phyloP scores from a whole-genome alignment of 2,888 invertebrate species.

The Selenia dentaria region DNA sequence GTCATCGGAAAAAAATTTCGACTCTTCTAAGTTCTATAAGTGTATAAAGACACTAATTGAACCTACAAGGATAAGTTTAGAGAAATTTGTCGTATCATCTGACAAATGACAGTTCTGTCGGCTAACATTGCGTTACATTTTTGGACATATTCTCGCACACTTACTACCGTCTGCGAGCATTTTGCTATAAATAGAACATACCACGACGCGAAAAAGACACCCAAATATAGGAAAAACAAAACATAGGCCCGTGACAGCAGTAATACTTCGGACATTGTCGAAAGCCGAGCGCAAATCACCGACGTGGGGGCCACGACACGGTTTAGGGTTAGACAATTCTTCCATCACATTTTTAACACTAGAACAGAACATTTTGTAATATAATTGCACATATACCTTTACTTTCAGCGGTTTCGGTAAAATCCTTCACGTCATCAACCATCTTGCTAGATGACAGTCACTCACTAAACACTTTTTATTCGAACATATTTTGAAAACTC shows the following conservation, averaged over 20 bases:
- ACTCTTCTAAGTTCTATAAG: neutral
- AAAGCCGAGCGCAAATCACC: constrained; percentile 73
- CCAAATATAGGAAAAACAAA: constrained; percentile 79
- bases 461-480: constrained; percentile 82
- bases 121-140: constrained; percentile 55
- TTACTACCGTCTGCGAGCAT: constrained; percentile 68
- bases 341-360: constrained; percentile 76
- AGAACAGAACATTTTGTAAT: constrained; percentile 72
- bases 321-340: constrained; percentile 80
- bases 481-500: constrained; percentile 84
- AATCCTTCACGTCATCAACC: constrained; percentile 83
- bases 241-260: constrained; percentile 67
- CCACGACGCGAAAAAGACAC: constrained; percentile 77
- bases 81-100: constrained; percentile 41
- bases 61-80: constrained; percentile 30
- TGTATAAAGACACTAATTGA: constrained; percentile 20
- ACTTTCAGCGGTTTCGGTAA: constrained; percentile 81
- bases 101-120: constrained; percentile 32
- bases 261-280: constrained; percentile 76
- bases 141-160: constrained; percentile 60
- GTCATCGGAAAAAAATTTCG: constrained; percentile 39
- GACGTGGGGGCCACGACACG: constrained; percentile 83
- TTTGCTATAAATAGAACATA: constrained; percentile 81
- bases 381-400: constrained; percentile 80
- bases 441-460: constrained; percentile 83